These are phyloP conservation scores for Paedocypris micromegethes DNA, from an alignment of 2,797 vertebrate species.

Conservation along the genomic window DNA sequence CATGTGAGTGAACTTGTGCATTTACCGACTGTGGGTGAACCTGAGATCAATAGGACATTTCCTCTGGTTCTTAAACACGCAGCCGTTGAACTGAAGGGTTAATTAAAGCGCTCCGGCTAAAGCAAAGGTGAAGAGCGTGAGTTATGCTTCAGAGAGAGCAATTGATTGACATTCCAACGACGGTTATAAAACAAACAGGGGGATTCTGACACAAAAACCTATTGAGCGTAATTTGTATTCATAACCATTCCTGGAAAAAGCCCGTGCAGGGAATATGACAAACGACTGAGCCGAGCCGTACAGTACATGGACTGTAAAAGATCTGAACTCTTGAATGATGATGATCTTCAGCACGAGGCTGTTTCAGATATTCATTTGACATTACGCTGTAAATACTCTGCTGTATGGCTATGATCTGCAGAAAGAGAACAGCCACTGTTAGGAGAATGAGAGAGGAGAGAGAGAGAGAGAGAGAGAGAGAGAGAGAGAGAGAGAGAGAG, in stretches of 20 bases:
- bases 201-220: neutral
- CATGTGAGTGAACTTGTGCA: constrained; percentile 13
- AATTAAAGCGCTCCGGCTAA: constrained; percentile 57
- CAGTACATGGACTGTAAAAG: too few species aligned
- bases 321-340: too few species aligned
- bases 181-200: constrained; percentile 20
- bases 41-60: constrained; percentile 51
- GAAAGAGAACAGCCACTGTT: too few species aligned
- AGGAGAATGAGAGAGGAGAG: too few species aligned
- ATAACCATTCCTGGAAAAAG: constrained; percentile 3
- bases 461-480: too few species aligned
- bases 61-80: constrained; percentile 37
- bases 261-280: too few species aligned
- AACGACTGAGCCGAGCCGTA: too few species aligned
- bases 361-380: too few species aligned
- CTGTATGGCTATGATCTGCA: too few species aligned
- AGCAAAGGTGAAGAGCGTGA: constrained; percentile 51
- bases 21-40: constrained; percentile 4
- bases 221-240: neutral
- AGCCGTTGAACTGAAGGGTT: constrained; percentile 47
- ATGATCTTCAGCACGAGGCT: too few species aligned
- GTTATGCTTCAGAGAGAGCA: constrained; percentile 46
- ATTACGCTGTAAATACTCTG: too few species aligned
- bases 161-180: constrained; percentile 5
- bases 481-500: too few species aligned